These are phyloP conservation scores for Pangasius macronema DNA, from an alignment of 2,797 vertebrate genomes.

Conservation along the genomic window DNA sequence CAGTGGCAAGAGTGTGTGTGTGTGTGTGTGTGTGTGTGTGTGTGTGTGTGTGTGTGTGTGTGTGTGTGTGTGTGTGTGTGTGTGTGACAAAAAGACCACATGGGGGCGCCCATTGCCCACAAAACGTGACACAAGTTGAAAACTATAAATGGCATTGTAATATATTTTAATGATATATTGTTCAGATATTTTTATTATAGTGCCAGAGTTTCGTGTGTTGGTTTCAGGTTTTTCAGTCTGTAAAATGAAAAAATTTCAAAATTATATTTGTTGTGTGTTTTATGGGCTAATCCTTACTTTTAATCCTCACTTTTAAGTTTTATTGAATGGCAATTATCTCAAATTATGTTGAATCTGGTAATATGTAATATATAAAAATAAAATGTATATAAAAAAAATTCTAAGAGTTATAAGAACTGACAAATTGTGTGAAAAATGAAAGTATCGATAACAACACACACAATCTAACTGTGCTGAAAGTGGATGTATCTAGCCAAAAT, in stretches of 20 bases:
- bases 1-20: background rate
- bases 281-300: background rate
- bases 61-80: background rate
- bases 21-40: background rate
- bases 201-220: background rate
- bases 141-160: background rate
- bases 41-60: background rate
- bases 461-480: too few relatives aligned
- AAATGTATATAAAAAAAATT: too few relatives aligned
- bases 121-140: background rate
- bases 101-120: background rate
- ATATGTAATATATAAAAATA: background rate
- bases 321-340: too few relatives aligned
- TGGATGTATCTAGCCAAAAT: too few relatives aligned
- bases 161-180: background rate
- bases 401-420: too few relatives aligned
- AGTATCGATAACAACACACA: too few relatives aligned
- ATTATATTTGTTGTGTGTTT: too few relatives aligned
- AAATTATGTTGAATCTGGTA: too few relatives aligned
- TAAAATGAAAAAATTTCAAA: background rate
- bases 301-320: too few relatives aligned
- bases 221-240: background rate
- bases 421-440: too few relatives aligned
- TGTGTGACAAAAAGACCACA: background rate
- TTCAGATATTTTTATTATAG: background rate